Conservation (phyloP, 2,888 invertebrate genomes). For the Mimas tiliae region DNA sequence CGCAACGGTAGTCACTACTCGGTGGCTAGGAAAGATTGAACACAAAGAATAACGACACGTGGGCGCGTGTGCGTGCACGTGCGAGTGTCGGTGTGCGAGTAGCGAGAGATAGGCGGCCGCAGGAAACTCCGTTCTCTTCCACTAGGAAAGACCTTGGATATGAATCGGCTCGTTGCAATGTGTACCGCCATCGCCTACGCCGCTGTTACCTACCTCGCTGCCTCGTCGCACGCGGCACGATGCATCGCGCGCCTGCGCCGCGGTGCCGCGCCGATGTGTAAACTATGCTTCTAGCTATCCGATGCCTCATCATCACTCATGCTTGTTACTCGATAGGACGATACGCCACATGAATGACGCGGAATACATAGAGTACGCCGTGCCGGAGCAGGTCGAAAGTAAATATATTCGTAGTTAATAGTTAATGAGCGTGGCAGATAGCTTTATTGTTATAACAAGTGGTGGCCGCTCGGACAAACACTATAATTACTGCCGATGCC, state of each 20-base stretch:
- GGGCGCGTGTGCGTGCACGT: conserved; percentile 79
- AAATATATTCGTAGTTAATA: conserved; percentile 59
- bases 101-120: conserved; percentile 81
- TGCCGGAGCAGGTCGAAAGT: conserved; percentile 42
- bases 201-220: conserved; percentile 75
- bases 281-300: conserved; percentile 62
- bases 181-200: conserved; percentile 83
- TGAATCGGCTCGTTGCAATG: conserved; percentile 84
- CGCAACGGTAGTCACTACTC: conserved; percentile 63
- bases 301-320: conserved; percentile 39
- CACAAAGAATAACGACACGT: conserved; percentile 80
- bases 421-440: conserved; percentile 72
- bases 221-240: conserved; percentile 25
- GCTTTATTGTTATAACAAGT: conserved; percentile 69
- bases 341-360: conserved; percentile 42
- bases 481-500: conserved; percentile 63
- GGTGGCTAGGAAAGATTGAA: conserved; percentile 80
- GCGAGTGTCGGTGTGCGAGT: conserved; percentile 71
- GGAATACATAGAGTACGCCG: conserved; percentile 38
- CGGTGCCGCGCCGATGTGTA: conserved; percentile 51
- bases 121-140: conserved; percentile 86
- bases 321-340: conserved; percentile 39
- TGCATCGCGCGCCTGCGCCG: background rate
- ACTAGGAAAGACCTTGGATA: conserved; percentile 85
- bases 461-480: conserved; percentile 64